Evolutionary conservation across 2,113 vertebrate genomes (phyloP).

Genomic region (Pseudopipra pipra): DNA sequence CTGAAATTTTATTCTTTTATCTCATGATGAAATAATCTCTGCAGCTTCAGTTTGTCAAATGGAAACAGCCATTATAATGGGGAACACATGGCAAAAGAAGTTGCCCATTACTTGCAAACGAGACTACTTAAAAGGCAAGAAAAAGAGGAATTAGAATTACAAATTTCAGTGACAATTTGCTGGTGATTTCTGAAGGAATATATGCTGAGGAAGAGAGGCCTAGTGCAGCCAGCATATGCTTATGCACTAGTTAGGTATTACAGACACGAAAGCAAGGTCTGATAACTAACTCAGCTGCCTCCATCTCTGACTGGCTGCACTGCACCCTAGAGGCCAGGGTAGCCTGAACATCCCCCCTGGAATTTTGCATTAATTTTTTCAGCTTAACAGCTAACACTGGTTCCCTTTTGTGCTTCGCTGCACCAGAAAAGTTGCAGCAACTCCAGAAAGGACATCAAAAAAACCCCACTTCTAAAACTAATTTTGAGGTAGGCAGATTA

Average conservation of each 20-base stretch:
- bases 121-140: background rate
- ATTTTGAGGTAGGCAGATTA: background rate
- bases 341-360: background rate
- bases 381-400: background rate
- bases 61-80: background rate
- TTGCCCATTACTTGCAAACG: background rate
- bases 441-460: background rate
- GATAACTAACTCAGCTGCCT: background rate
- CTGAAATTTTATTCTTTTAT: conserved; percentile 48
- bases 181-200: background rate
- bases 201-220: background rate
- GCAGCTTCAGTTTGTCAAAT: conserved; percentile 24
- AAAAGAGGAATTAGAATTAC: conserved; percentile 20
- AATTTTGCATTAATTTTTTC: background rate
- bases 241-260: background rate
- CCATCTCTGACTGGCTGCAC: background rate
- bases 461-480: background rate
- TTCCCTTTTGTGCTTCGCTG: background rate
- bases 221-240: background rate
- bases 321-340: background rate
- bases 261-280: background rate
- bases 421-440: background rate
- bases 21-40: conserved; percentile 35
- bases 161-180: background rate
- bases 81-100: background rate